A percentile compares a stretch with the other conserved stretches of the same genome.
phyloP scores from a whole-genome alignment of 2,888 invertebrate species.

The Lycaena phlaeas region DNA sequence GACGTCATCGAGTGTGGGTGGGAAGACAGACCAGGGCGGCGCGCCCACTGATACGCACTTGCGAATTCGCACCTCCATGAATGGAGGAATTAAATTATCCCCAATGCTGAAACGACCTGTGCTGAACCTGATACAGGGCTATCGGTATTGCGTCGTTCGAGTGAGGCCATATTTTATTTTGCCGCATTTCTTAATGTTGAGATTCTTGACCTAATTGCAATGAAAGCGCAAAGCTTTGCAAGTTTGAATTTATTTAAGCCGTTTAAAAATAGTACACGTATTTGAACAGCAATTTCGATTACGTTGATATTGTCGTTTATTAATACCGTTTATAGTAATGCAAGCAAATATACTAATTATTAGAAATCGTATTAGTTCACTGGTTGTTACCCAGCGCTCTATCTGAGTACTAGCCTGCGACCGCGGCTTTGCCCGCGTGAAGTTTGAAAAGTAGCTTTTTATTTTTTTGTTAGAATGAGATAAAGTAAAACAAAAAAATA shows the following conservation, averaged over 20 bases:
- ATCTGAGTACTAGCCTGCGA: no score
- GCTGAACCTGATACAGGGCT: constrained; percentile 32
- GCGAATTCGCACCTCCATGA: constrained; percentile 68
- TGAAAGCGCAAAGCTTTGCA: constrained; percentile 6
- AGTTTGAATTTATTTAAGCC: constrained; percentile 1
- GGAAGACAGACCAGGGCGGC: constrained; percentile 25
- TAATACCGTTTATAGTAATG: no score
- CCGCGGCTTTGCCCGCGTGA: no score
- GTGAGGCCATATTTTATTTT: not conserved
- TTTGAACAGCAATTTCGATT: no score
- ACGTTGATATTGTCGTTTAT: no score
- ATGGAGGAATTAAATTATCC: constrained; percentile 64
- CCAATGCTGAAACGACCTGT: constrained; percentile 41
- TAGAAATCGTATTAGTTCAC: no score
- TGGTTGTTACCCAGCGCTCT: no score
- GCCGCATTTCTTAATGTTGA: constrained; percentile 8
- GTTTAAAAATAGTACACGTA: no score
- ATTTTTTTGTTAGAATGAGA: no score
- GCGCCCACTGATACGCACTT: constrained; percentile 62
- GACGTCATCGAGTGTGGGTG: constrained; percentile 52
- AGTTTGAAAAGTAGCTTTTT: no score
- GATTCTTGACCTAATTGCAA: constrained; percentile 10
- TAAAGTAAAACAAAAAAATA: no score
- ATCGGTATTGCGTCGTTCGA: not conserved
- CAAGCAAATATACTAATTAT: no score